Evolutionary conservation across 2,113 vertebrate genomes (phyloP).

Genomic region (Tenebrosternarchus preto): DNA sequence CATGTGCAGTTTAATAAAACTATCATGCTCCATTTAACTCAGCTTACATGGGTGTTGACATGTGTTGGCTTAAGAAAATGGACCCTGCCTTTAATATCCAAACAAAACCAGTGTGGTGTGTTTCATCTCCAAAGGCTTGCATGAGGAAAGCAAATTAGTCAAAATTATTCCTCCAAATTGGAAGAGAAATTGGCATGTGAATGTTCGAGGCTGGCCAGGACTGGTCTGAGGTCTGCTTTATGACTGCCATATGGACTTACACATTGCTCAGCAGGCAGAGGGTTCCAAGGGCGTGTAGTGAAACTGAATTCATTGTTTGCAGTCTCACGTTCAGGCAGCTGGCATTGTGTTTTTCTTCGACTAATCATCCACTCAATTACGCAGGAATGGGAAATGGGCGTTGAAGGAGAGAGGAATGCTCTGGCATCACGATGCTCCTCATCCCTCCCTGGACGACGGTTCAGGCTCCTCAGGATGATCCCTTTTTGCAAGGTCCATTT

Average conservation of each 20-base stretch:
- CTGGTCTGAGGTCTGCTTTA: slow-evolving; percentile 59
- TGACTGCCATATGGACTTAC: slow-evolving; percentile 66
- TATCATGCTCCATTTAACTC: slow-evolving; percentile 68
- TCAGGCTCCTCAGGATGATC: slow-evolving; percentile 45
- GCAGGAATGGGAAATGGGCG: slow-evolving; percentile 75
- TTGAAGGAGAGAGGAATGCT: slow-evolving; percentile 65
- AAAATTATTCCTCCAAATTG: slow-evolving; percentile 63
- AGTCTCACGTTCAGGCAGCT: slow-evolving; percentile 76
- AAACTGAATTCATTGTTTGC: slow-evolving; percentile 71
- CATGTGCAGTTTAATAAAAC: slow-evolving; percentile 62
- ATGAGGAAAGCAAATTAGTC: slow-evolving; percentile 66
- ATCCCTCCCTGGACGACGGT: slow-evolving; percentile 62
- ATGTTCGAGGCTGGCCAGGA: slow-evolving; percentile 57
- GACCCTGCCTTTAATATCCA: slow-evolving; percentile 52
- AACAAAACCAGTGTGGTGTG: slow-evolving; percentile 43
- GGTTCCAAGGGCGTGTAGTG: slow-evolving; percentile 20
- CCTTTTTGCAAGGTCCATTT: neutral
- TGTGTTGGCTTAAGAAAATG: slow-evolving; percentile 61
- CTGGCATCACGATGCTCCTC: slow-evolving; percentile 73
- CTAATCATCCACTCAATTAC: slow-evolving; percentile 83
- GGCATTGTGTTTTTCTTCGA: slow-evolving; percentile 77
- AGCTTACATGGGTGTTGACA: slow-evolving; percentile 61
- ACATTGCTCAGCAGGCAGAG: slow-evolving; percentile 56
- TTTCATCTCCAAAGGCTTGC: slow-evolving; percentile 49
- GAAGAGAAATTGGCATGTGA: slow-evolving; percentile 60